Percentiles rank a stretch among this genome's conserved stretches.
Conservation (phyloP, 2,797 vertebrate genomes). For the Rhodeus uyekii region DNA sequence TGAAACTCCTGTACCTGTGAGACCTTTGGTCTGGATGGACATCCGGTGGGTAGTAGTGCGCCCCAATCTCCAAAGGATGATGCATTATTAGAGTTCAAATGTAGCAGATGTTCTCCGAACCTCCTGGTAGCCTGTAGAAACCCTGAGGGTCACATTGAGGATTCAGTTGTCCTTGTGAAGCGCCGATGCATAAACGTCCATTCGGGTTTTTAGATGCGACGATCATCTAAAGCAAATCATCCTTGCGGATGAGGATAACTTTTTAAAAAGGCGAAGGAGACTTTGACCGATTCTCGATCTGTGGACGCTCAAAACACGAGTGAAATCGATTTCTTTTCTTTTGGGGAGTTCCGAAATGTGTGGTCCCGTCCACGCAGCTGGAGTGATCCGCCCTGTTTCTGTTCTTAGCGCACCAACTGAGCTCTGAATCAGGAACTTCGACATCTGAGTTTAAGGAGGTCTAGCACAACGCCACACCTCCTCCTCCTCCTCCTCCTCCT, state of each 20-base stretch:
- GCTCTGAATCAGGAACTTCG: slow-evolving; percentile 37
- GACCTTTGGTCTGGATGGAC: slow-evolving; percentile 88
- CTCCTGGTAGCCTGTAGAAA: slow-evolving; percentile 25
- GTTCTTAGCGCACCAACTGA: slow-evolving; percentile 14
- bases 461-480: slow-evolving; percentile 68
- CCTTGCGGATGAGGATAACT: not conserved
- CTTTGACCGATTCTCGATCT: not conserved
- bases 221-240: slow-evolving; percentile 17
- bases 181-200: slow-evolving; percentile 29
- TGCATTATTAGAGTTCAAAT: slow-evolving; percentile 77
- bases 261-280: not conserved
- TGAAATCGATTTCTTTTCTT: not conserved
- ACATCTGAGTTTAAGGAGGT: slow-evolving; percentile 64
- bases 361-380: slow-evolving; percentile 35
- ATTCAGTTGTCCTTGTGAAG: slow-evolving; percentile 35
- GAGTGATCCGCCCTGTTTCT: slow-evolving; percentile 35
- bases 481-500: slow-evolving; percentile 67
- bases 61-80: slow-evolving; percentile 88
- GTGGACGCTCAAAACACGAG: not conserved
- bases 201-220: slow-evolving; percentile 11
- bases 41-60: slow-evolving; percentile 87
- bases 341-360: slow-evolving; percentile 29
- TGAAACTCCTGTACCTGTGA: slow-evolving; percentile 95
- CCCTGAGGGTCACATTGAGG: slow-evolving; percentile 48
- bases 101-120: slow-evolving; percentile 44